Conservation (phyloP, 1,140 invertebrate species). For the Aleiodes sp. region DNA sequence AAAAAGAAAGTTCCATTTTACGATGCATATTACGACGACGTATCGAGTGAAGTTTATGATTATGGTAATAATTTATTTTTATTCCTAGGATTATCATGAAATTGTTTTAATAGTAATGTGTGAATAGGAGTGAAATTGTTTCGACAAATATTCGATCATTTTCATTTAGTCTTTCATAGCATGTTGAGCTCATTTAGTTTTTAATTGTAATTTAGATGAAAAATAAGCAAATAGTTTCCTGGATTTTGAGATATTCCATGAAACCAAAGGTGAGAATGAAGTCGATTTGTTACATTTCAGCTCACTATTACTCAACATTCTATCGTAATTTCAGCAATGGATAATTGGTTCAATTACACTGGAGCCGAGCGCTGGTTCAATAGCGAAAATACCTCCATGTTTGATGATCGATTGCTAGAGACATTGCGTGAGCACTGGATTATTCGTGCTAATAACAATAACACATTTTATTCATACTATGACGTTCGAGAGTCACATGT, state of each 20-base stretch:
- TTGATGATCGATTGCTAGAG: slow-evolving; percentile 15
- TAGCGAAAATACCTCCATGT: slow-evolving; percentile 27
- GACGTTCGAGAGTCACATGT: slow-evolving; percentile 46
- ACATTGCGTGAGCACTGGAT: slow-evolving; percentile 45
- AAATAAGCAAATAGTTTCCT: too few species aligned
- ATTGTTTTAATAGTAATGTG: too few species aligned
- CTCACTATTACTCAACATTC: too few species aligned
- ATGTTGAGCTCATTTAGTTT: too few species aligned
- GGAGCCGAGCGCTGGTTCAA: slow-evolving; percentile 44
- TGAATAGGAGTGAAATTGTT: too few species aligned
- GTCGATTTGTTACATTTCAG: too few species aligned
- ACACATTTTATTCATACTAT: neutral
- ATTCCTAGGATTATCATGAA: neutral
- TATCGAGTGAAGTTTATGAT: neutral
- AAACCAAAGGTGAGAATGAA: too few species aligned
- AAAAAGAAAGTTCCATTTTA: neutral
- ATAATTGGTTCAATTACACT: slow-evolving; percentile 32
- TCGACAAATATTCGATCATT: neutral
- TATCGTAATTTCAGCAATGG: slow-evolving; percentile 11
- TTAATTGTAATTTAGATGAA: too few species aligned
- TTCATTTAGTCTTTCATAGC: too few species aligned
- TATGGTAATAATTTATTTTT: neutral
- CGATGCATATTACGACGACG: slow-evolving; percentile 12
- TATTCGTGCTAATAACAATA: slow-evolving; percentile 11
- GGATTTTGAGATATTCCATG: too few species aligned